Evolutionary conservation across 2,797 vertebrate genomes (phyloP).

Genomic region (Synanceia verrucosa): DNA sequence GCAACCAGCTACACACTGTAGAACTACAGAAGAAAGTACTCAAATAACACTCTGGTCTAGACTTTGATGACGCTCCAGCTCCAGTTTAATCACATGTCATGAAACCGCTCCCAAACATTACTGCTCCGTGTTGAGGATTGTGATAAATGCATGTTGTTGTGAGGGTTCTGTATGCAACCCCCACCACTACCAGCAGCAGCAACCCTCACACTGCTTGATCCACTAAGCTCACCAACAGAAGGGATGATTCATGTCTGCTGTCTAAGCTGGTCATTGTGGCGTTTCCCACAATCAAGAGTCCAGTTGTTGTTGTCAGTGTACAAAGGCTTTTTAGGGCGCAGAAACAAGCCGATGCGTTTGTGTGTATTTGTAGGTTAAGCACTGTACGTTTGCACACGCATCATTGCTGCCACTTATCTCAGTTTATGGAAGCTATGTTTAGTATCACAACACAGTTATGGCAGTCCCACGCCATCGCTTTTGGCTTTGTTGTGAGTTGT

Average conservation of each 20-base stretch:
- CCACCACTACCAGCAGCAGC: no score
- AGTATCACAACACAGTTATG: neutral
- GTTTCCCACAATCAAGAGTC: slow-evolving; percentile 46
- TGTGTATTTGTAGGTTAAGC: slow-evolving; percentile 16
- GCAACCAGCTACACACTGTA: neutral
- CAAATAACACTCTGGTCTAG: neutral
- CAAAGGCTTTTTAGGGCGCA: slow-evolving; percentile 42
- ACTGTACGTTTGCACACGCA: neutral
- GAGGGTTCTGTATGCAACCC: slow-evolving; percentile 18
- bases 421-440: slow-evolving; percentile 9
- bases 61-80: neutral
- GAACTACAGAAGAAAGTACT: neutral
- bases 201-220: slow-evolving; percentile 40
- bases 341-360: slow-evolving; percentile 16
- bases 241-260: slow-evolving; percentile 75
- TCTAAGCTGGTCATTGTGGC: slow-evolving; percentile 71
- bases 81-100: neutral
- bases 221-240: slow-evolving; percentile 57
- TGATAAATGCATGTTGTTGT: slow-evolving; percentile 31
- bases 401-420: slow-evolving; percentile 15
- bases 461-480: neutral
- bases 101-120: neutral
- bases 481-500: neutral
- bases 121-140: slow-evolving; percentile 27
- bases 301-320: slow-evolving; percentile 44